Percentiles rank a stretch among this genome's conserved stretches.
These are phyloP conservation scores for Tineola bisselliella DNA, from an alignment of 2,888 invertebrate genomes.

Conservation along the genomic window DNA sequence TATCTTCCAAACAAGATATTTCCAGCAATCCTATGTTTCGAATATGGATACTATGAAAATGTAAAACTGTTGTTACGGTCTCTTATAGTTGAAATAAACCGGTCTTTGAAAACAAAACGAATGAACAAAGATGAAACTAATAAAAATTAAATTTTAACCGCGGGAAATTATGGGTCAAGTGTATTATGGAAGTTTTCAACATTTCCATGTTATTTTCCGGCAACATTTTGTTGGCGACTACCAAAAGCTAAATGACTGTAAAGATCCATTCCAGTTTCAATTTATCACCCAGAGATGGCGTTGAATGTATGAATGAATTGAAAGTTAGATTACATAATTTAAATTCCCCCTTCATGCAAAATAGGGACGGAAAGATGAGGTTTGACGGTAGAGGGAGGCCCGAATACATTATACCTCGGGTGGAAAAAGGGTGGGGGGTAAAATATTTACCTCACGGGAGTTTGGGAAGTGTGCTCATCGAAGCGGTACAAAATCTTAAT, in stretches of 20 bases:
- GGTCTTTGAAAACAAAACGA: background rate
- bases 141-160: background rate
- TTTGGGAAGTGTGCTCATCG: conserved; percentile 57
- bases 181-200: conserved; percentile 20
- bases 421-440: conserved; percentile 25
- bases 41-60: too few relatives aligned
- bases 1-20: background rate
- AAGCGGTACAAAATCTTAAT: conserved; percentile 61
- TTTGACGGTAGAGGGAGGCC: conserved; percentile 20
- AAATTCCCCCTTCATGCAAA: conserved; percentile 67
- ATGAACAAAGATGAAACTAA: background rate
- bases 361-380: conserved; percentile 46
- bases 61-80: too few relatives aligned
- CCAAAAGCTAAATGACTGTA: conserved; percentile 49
- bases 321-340: conserved; percentile 69
- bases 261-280: conserved; percentile 59
- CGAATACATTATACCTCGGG: conserved; percentile 11
- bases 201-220: conserved; percentile 29
- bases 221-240: conserved; percentile 22
- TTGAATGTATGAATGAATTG: conserved; percentile 68
- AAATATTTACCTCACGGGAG: conserved; percentile 65
- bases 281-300: conserved; percentile 66
- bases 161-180: conserved; percentile 13
- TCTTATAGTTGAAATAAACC: background rate
- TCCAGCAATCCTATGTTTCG: background rate